A percentile compares a stretch with the other conserved stretches of the same genome.
Conservation (phyloP, 2,888 invertebrate species). For the Tineola bisselliella region DNA sequence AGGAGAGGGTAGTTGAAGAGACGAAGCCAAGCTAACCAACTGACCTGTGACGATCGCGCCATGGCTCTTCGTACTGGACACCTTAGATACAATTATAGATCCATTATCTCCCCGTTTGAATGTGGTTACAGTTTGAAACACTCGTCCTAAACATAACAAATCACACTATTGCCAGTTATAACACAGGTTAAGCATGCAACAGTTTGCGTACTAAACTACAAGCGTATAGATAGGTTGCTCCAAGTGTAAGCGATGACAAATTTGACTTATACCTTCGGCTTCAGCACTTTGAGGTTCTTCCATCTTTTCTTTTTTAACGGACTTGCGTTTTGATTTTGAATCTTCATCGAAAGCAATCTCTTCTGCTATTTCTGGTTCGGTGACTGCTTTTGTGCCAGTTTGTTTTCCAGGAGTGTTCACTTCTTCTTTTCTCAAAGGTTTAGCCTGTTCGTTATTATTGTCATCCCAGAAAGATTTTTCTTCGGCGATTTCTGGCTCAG, state of each 20-base stretch:
- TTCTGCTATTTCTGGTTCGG: conserved; percentile 45
- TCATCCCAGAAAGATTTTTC: conserved; percentile 37
- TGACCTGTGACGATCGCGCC: conserved; percentile 73
- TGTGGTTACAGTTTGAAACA: conserved; percentile 64
- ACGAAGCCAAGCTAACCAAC: conserved; percentile 29
- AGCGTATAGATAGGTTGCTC: conserved; percentile 46
- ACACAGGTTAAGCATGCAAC: conserved; percentile 60
- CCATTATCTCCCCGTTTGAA: conserved; percentile 61
- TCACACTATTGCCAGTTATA: conserved; percentile 50
- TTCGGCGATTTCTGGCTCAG: conserved; percentile 26
- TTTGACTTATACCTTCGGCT: conserved; percentile 55
- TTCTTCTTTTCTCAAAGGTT: conserved; percentile 28
- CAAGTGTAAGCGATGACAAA: conserved; percentile 36
- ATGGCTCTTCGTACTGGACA: conserved; percentile 71
- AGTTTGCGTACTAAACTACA: conserved; percentile 34
- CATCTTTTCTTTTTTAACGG: conserved; percentile 48
- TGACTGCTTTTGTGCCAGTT: conserved; percentile 35
- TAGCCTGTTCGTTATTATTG: conserved; percentile 24
- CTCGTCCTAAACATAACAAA: conserved; percentile 66
- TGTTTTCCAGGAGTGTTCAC: conserved; percentile 31
- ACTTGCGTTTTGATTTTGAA: conserved; percentile 50
- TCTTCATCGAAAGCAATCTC: conserved; percentile 44
- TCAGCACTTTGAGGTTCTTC: conserved; percentile 62
- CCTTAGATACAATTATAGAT: conserved; percentile 61
- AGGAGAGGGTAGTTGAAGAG: conserved; percentile 10